These are phyloP conservation scores for Drosophila neotestacea DNA, from an alignment of 2,888 invertebrate species.

Conservation along the genomic window DNA sequence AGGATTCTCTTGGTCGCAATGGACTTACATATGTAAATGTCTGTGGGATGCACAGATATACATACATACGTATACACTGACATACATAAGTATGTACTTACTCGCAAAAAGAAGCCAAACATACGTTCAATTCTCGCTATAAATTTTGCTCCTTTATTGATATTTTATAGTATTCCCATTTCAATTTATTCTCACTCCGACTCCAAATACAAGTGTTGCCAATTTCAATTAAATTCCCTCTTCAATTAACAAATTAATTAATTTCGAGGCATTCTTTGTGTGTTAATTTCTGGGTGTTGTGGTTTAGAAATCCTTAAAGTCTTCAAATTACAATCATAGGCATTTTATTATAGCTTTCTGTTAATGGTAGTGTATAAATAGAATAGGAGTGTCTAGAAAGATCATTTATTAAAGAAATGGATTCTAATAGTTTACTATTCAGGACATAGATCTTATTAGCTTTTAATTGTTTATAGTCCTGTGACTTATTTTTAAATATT, in stretches of 20 bases:
- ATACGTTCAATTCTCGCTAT: conserved; percentile 7
- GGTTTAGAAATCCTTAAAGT: neutral
- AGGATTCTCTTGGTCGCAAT: conserved; percentile 22
- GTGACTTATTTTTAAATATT: too few relatives aligned
- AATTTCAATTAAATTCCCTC: conserved; percentile 56
- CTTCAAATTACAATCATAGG: too few relatives aligned
- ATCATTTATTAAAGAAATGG: too few relatives aligned
- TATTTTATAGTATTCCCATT: conserved; percentile 22
- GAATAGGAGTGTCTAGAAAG: too few relatives aligned
- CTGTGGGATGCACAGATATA: conserved; percentile 14
- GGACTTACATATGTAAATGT: conserved; percentile 41
- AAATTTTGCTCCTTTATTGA: conserved; percentile 22
- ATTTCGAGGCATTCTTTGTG: conserved; percentile 4
- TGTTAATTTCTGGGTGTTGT: conserved; percentile 6
- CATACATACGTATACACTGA: neutral
- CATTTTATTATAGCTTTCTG: too few relatives aligned
- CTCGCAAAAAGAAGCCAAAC: neutral
- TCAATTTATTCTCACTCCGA: neutral
- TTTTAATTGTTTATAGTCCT: too few relatives aligned
- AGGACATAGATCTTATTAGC: too few relatives aligned
- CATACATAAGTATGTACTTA: neutral
- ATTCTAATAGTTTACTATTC: too few relatives aligned
- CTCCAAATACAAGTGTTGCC: conserved; percentile 48
- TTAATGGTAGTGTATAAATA: too few relatives aligned
- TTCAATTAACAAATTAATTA: conserved; percentile 20